These are phyloP conservation scores for Morone saxatilis DNA, from an alignment of 2,113 vertebrate species.

Conservation along the genomic window DNA sequence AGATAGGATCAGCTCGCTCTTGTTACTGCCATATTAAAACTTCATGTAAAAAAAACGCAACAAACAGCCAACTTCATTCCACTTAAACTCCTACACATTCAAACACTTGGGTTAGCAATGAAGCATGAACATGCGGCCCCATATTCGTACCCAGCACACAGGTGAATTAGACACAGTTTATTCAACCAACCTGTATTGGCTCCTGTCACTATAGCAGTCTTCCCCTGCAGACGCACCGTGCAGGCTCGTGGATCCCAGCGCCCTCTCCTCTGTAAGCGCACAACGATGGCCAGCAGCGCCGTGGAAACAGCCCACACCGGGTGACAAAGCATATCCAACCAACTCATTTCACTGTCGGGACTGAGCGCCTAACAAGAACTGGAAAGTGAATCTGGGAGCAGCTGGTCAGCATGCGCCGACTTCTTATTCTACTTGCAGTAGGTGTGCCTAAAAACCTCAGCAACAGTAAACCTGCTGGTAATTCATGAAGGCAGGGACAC, in stretches of 20 bases:
- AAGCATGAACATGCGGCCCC: no score
- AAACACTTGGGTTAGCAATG: no score
- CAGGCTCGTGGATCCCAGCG: conserved; percentile 84
- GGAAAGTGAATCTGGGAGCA: neutral
- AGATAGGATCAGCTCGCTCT: no score
- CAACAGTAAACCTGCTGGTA: neutral
- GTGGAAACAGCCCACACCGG: conserved; percentile 79
- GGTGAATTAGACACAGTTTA: neutral
- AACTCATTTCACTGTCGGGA: neutral
- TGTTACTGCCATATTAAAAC: no score
- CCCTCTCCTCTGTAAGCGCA: conserved; percentile 55
- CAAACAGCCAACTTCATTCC: no score
- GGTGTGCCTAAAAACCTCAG: neutral
- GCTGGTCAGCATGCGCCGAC: no score
- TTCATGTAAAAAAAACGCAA: no score
- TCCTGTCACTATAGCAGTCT: conserved; percentile 89
- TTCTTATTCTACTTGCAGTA: neutral
- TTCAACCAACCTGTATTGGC: conserved; percentile 86
- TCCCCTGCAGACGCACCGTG: conserved; percentile 82
- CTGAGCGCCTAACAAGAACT: neutral
- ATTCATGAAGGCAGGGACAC: no score
- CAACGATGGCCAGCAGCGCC: conserved; percentile 69
- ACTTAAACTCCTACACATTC: no score
- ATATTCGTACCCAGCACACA: no score
- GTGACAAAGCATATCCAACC: conserved; percentile 56